phyloP scores from a whole-genome alignment of 2,888 invertebrate species.

The Oscheius sp. region DNA sequence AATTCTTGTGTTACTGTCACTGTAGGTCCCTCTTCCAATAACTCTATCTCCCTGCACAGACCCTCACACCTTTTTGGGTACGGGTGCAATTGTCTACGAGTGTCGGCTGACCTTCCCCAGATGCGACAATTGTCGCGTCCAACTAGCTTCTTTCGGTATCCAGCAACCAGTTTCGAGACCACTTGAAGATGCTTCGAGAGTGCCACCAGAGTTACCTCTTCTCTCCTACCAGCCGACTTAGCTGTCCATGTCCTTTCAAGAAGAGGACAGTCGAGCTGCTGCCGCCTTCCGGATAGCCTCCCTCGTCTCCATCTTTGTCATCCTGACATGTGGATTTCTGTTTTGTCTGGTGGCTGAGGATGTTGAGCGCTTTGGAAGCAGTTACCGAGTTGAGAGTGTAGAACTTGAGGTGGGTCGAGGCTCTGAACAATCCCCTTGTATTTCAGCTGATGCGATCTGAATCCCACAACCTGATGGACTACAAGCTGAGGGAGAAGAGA shows the following conservation, averaged over 20 bases:
- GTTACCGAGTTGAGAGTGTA: not conserved
- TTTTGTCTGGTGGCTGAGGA: slow-evolving; percentile 39
- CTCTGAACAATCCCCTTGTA: not conserved
- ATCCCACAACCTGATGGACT: slow-evolving; percentile 18
- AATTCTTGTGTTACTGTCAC: too few relatives aligned
- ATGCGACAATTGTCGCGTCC: slow-evolving; percentile 23
- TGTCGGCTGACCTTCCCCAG: slow-evolving; percentile 31
- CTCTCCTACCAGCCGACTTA: not conserved
- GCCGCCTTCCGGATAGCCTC: slow-evolving; percentile 46
- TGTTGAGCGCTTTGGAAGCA: slow-evolving; percentile 29
- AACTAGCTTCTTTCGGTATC: slow-evolving; percentile 19
- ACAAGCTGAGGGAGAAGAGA: slow-evolving; percentile 15
- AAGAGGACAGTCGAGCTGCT: slow-evolving; percentile 39
- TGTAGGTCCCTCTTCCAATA: too few relatives aligned
- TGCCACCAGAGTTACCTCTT: slow-evolving; percentile 22
- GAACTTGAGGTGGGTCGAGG: not conserved
- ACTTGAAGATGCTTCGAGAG: slow-evolving; percentile 26
- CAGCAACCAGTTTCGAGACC: slow-evolving; percentile 14
- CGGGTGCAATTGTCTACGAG: not conserved
- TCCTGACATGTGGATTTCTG: slow-evolving; percentile 37
- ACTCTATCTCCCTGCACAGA: too few relatives aligned
- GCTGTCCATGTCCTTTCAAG: slow-evolving; percentile 17
- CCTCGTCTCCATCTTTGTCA: slow-evolving; percentile 43
- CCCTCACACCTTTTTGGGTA: not conserved
- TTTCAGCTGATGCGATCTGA: slow-evolving; percentile 16